Base-by-base conservation (phyloP, 1,140 invertebrate genomes). In the Drepana arcuata region DNA sequence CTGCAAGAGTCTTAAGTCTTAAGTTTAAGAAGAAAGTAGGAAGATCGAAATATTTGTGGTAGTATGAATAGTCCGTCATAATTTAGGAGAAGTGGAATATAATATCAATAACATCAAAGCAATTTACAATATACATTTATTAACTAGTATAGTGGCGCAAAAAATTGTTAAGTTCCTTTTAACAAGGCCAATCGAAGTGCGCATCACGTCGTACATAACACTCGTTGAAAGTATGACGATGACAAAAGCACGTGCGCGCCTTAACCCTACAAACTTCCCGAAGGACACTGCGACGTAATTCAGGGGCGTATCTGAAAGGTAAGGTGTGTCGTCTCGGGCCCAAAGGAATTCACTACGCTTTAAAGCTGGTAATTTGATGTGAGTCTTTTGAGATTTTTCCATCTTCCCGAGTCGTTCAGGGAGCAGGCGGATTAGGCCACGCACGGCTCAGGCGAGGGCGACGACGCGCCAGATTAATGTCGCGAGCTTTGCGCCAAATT, bases 361-460 rank as follows among this genome's bases (percentile, higher is more conserved):
- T 74, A 77, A 73, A 69, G 60, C 66, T 59, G 66, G 70, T 77
- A 80, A 80, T 80, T 77, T 74, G 74, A 79, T 71, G 70, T 66
- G 71, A 74, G 66, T 64, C 66, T 74, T 74, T 68, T 47, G 58
- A 77, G 71, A 74, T 74, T 75, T 75, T 79, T 73, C 64, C 66
- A 71, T 74, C 62, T 78, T 66, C 52, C 49, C 52, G 70, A 51
- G 62, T 67, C 64, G 61, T 67, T 70, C 39, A 41, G 64, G 64
- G 55, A 67, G 56, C 62, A 52, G 53, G 56, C 56, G 64, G 66
- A 71, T 77, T 69, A 73, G 65, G 59, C 62, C 68, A 73, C 60
- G 69, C 65, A 64, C 63, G 54, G 68, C 55, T 38, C 56, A 43
- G 65, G 57, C 59, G 58, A 62, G 56, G 70, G 68, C 67, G 73